phyloP scores from a whole-genome alignment of 2,113 vertebrate genomes.

The Cyphomyrus discorhynchus region DNA sequence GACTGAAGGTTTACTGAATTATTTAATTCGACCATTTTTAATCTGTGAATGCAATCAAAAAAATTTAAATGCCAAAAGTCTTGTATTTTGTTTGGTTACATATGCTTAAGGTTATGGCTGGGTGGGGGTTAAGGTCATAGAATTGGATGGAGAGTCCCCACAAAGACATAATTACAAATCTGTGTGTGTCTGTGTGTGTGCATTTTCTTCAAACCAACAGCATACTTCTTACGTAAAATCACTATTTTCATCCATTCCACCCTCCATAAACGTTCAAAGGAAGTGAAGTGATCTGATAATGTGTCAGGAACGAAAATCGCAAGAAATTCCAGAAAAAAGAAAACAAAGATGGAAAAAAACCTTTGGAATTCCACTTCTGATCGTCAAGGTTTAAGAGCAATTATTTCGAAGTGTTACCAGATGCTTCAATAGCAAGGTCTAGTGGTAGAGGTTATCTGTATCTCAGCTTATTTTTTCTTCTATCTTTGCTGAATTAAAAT shows the following conservation, averaged over 20 bases:
- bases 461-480: conserved; percentile 29
- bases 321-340: conserved; percentile 42
- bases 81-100: too few species aligned
- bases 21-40: too few species aligned
- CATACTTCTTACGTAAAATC: neutral
- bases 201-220: neutral
- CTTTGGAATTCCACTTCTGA: conserved; percentile 34
- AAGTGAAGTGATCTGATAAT: conserved; percentile 17
- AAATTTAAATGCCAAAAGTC: too few species aligned
- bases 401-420: conserved; percentile 54
- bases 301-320: conserved; percentile 11
- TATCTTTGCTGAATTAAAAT: conserved; percentile 21
- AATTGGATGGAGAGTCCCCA: too few species aligned
- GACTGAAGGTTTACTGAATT: neutral
- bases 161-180: too few species aligned
- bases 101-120: too few species aligned
- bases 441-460: conserved; percentile 36
- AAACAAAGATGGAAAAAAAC: conserved; percentile 41
- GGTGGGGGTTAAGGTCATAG: too few species aligned
- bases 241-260: neutral
- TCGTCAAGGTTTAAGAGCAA: conserved; percentile 47
- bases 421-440: conserved; percentile 38
- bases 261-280: conserved; percentile 9
- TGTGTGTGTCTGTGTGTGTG: neutral
- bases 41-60: too few species aligned